These are phyloP conservation scores for Callimorpha dominula DNA, from an alignment of 2,888 invertebrate species.

Conservation along the genomic window DNA sequence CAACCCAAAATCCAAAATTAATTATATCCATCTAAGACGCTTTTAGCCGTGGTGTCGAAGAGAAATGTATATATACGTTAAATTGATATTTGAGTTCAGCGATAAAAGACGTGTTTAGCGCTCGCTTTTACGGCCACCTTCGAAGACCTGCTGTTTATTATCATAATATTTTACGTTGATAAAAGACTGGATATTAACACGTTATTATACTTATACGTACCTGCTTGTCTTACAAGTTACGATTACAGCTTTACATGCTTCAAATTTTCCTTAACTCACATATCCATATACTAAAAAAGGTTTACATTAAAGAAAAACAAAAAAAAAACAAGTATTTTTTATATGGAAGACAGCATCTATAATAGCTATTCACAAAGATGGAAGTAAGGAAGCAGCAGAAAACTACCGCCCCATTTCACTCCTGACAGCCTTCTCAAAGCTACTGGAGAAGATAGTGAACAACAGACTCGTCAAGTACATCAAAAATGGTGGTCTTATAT, in stretches of 20 bases:
- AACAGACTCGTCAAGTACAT: too few species aligned
- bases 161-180: slow-evolving; percentile 24
- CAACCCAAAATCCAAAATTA: not conserved
- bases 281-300: too few species aligned
- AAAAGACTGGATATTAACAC: not conserved
- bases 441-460: too few species aligned
- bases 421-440: too few species aligned
- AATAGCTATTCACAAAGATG: too few species aligned
- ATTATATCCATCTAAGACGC: not conserved
- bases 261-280: not conserved
- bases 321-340: too few species aligned
- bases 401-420: too few species aligned
- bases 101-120: slow-evolving; percentile 32
- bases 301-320: too few species aligned
- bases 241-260: not conserved
- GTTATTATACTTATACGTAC: slow-evolving; percentile 1
- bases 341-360: too few species aligned
- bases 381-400: too few species aligned
- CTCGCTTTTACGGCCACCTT: slow-evolving; percentile 34
- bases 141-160: slow-evolving; percentile 37
- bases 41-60: not conserved
- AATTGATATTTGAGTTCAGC: slow-evolving; percentile 52
- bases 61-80: slow-evolving; percentile 42
- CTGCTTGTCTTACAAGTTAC: not conserved
- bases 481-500: too few species aligned